Base-by-base conservation (phyloP, 2,888 invertebrate genomes). In the Tetragonisca angustula region DNA sequence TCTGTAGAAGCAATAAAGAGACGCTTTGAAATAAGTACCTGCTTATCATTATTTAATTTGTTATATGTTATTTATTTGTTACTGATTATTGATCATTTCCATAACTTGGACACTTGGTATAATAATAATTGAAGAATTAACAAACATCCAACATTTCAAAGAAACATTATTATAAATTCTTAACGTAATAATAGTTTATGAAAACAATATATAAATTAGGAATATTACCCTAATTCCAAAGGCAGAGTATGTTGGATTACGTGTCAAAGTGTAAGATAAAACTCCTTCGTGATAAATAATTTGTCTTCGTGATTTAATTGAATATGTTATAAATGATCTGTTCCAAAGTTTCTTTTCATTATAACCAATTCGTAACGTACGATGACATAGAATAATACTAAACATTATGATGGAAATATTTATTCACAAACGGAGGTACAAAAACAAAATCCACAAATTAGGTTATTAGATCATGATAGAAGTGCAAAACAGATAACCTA, bases 151-250 rank as follows among this genome's bases (percentile, higher is more conserved):
- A 52, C 61, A 19, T 17, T 52, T 76, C 4, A 76, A 76, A 36
- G 9, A 49, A 56, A 21, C 24, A 43, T 27, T 73, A 11, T 69
- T 69, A 78, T 15, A 73, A 52, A 24, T 68, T 2, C 4, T 19
- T 32, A 69, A 69, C 0, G 27, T 32, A 27, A 49, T 27, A n/a
- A 75, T 54, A 54, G 43, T 50, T 59, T 36, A 52, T 36, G 27
- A 59, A 59, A 15, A 24, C 50, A 64, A 70, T 76, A 70, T 70
- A 6, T 73, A 73, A 76, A 49, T 72, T 74, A 86, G 62, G 56
- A 84, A 59, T 69, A 84, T 90, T 91, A 91, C 91, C 91, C 91
- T 90, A 74, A 89, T 50, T 82, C 85, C 86, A 61, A 73, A 19
- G 11, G 74, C 69, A 21, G 86, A 50, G 71, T 87, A 78, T 19